A percentile compares a stretch with the other conserved stretches of the same genome.
These are phyloP conservation scores for Neodiprion virginianus DNA, from an alignment of 1,140 invertebrate species.

Conservation along the genomic window DNA sequence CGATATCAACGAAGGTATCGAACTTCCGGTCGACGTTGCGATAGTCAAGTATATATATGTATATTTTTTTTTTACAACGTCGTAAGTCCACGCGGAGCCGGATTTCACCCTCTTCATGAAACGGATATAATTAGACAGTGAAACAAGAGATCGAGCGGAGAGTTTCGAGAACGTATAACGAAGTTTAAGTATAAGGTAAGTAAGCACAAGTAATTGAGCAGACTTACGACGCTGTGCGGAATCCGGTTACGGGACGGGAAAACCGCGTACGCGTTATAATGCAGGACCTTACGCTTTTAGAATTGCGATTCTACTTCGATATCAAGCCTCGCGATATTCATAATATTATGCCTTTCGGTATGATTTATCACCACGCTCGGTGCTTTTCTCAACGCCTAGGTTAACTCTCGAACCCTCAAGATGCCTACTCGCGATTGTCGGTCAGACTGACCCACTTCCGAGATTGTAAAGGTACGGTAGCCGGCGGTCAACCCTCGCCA, in stretches of 20 bases:
- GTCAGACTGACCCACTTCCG: background rate
- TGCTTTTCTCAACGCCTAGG: too few species aligned
- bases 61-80: too few species aligned
- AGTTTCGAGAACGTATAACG: background rate
- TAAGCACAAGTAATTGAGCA: too few species aligned
- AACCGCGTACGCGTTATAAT: too few species aligned
- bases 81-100: too few species aligned
- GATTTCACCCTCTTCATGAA: background rate
- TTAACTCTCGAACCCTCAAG: too few species aligned
- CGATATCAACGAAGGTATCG: background rate
- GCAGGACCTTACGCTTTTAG: background rate
- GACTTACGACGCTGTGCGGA: background rate
- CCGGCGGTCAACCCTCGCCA: background rate
- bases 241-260: background rate
- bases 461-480: background rate
- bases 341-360: background rate
- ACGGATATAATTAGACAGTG: slow-evolving; percentile 10
- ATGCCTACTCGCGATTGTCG: too few species aligned
- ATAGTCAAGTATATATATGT: too few species aligned
- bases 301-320: background rate
- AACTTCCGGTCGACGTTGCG: background rate
- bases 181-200: background rate
- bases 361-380: background rate
- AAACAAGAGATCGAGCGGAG: background rate
- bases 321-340: background rate